A percentile compares a stretch with the other conserved stretches of the same genome.
phyloP scores from a whole-genome alignment of 37 sponge, comb jelly and placozoan genomes.

The Halisarca cf. caerulea region DNA sequence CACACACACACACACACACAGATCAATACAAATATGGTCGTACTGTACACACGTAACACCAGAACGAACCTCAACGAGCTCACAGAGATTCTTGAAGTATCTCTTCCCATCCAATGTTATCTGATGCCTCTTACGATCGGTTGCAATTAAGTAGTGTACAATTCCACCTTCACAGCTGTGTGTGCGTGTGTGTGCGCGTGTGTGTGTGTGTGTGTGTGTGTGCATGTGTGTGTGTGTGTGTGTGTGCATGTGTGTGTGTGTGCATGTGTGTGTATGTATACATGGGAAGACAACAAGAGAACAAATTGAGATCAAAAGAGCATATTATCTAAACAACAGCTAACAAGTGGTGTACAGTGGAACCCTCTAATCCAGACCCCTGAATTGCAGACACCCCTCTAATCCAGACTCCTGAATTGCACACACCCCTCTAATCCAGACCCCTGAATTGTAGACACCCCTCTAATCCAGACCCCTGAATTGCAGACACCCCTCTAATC shows the following conservation, averaged over 20 bases:
- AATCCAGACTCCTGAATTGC: too few species aligned
- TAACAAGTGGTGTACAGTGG: too few species aligned
- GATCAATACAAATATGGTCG: neutral
- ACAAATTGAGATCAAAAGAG: too few species aligned
- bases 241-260: conserved; percentile 10
- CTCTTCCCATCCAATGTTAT: conserved; percentile 60
- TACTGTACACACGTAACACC: neutral
- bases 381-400: too few species aligned
- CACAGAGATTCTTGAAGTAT: conserved; percentile 32
- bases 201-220: conserved; percentile 2
- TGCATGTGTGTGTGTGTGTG: conserved; percentile 5
- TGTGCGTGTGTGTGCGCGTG: neutral
- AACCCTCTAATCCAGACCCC: too few species aligned
- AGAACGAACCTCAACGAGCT: conserved; percentile 43
- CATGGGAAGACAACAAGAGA: too few species aligned
- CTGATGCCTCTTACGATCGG: conserved; percentile 38
- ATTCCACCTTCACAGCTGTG: conserved; percentile 35
- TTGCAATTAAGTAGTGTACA: conserved; percentile 70
- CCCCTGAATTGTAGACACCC: too few species aligned
- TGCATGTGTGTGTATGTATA: neutral
- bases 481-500: too few species aligned
- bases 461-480: too few species aligned
- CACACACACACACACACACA: neutral
- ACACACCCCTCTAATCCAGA: too few species aligned
- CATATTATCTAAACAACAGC: too few species aligned